Conservation (phyloP, 2,888 invertebrate species). For the Thelaira solivaga region DNA sequence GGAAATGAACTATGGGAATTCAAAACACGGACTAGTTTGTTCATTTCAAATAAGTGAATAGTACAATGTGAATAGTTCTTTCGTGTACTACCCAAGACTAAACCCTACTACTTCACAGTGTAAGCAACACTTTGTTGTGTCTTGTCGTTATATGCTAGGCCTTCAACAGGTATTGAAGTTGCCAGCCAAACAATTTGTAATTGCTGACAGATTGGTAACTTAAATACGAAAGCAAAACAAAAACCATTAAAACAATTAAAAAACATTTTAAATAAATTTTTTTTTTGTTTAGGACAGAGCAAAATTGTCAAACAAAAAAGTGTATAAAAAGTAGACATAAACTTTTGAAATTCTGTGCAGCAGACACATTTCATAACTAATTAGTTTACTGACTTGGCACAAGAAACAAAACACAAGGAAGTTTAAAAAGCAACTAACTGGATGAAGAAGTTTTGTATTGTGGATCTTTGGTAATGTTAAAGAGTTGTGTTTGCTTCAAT, state of each 20-base stretch:
- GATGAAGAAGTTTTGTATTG: constrained; percentile 4
- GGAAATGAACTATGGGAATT: no score
- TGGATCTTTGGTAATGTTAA: no score
- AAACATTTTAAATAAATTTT: constrained; percentile 31
- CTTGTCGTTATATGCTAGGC: background rate
- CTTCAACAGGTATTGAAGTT: background rate
- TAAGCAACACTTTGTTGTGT: background rate
- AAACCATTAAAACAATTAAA: constrained; percentile 15
- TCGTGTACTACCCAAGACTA: no score
- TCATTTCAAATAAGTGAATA: no score
- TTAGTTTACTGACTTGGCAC: no score
- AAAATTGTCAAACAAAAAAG: background rate
- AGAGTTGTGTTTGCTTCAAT: no score
- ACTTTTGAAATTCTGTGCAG: background rate
- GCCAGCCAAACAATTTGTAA: constrained; percentile 33
- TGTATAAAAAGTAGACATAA: background rate
- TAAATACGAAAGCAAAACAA: constrained; percentile 18
- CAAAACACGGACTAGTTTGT: no score
- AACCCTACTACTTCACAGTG: background rate
- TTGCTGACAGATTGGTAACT: constrained; percentile 46
- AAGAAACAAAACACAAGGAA: no score
- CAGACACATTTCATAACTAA: constrained; percentile 43
- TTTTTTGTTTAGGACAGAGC: background rate
- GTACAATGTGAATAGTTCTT: no score
- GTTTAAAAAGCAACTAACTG: background rate